Evolutionary conservation across 2,888 invertebrate species (phyloP).

Genomic region (Melanchra persicariae): DNA sequence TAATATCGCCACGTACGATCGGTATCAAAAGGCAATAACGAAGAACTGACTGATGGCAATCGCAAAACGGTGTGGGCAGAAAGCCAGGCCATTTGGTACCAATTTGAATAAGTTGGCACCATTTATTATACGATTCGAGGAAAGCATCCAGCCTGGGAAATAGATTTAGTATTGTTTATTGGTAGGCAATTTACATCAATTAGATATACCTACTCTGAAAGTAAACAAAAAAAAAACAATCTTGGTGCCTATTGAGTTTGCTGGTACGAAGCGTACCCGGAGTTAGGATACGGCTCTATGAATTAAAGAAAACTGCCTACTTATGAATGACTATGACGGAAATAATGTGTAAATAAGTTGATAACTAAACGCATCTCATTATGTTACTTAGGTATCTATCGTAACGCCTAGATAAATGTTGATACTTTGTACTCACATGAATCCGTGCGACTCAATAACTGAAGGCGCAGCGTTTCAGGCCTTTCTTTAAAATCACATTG

Average conservation of each 20-base stretch:
- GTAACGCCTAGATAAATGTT: slow-evolving; percentile 26
- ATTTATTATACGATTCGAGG: slow-evolving; percentile 33
- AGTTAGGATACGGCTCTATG: not conserved
- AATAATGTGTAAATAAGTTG: too few species aligned
- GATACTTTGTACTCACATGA: not conserved
- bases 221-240: not conserved
- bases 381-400: too few species aligned
- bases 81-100: slow-evolving; percentile 31
- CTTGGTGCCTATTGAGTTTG: not conserved
- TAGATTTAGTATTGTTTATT: not conserved
- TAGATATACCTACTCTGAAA: too few species aligned
- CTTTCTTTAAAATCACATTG: not conserved
- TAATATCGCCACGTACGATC: not conserved
- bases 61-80: slow-evolving; percentile 35
- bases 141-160: slow-evolving; percentile 36
- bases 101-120: slow-evolving; percentile 20
- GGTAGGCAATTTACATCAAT: not conserved
- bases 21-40: slow-evolving; percentile 1
- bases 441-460: not conserved
- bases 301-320: not conserved
- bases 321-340: not conserved
- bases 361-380: too few species aligned
- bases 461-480: slow-evolving; percentile 4
- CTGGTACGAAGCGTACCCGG: too few species aligned
- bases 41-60: slow-evolving; percentile 11